A percentile compares a stretch with the other conserved stretches of the same genome.
Conservation (phyloP, 2,113 vertebrate species). For the Percopsis transmontana region DNA sequence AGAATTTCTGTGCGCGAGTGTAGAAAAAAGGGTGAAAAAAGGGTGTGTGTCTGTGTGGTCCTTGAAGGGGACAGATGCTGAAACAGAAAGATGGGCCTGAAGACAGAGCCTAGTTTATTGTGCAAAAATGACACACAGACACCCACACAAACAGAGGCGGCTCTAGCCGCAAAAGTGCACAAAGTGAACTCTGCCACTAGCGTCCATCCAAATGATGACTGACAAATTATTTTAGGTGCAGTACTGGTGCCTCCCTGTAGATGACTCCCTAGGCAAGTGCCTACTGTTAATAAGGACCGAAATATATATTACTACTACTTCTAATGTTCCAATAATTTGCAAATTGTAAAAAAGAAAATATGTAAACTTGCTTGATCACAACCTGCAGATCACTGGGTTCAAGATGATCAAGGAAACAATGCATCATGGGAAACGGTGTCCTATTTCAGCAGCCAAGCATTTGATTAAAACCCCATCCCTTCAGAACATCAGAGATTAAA, state of each 20-base stretch:
- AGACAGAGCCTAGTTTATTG: conserved; percentile 12
- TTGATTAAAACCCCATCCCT: conserved; percentile 54
- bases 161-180: too few relatives aligned
- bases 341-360: conserved; percentile 3
- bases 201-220: conserved; percentile 2
- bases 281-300: too few relatives aligned
- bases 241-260: too few relatives aligned
- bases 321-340: too few relatives aligned
- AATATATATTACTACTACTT: too few relatives aligned
- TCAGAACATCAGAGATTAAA: conserved; percentile 52
- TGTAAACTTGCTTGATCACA: conserved; percentile 6
- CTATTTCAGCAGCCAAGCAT: conserved; percentile 30
- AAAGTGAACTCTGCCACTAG: neutral
- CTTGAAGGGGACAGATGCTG: conserved; percentile 22
- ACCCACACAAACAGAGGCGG: conserved; percentile 7
- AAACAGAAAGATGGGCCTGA: conserved; percentile 19
- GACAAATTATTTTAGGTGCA: too few relatives aligned
- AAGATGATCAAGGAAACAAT: conserved; percentile 25
- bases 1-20: conserved; percentile 18
- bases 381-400: conserved; percentile 25
- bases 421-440: conserved; percentile 47
- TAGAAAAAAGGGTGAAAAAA: too few relatives aligned
- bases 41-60: conserved; percentile 5
- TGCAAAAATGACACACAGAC: neutral
- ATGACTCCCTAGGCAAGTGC: too few relatives aligned